Base-by-base conservation (phyloP, 2,888 invertebrate species). In the Cyaniris semiargus region DNA sequence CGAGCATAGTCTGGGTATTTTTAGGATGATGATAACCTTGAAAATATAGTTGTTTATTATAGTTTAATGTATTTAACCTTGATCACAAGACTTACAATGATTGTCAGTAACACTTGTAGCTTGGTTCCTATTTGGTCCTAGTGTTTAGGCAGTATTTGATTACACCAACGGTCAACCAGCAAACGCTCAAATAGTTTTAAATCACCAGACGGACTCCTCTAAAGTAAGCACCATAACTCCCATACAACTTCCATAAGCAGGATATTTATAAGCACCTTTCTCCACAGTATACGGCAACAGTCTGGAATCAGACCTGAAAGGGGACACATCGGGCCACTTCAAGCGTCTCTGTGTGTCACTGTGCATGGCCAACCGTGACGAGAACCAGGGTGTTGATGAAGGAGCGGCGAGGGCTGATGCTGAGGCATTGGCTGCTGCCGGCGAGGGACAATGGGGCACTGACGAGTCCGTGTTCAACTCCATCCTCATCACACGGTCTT, bases 301-400 rank as follows among this genome's bases (percentile, higher is more conserved):
- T 79, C 91, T 99, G 81, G 98, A 98, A 87, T 96, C 96, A 8
- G 98, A 98, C 86, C 93, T 99, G 83, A 97, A 97, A 87, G 97
- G 97, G 76, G 99, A 99, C 89, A 98, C 98, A 8, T 98, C 98
- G 15, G 99, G 99, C n/a, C 97, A 98, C 90, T 99, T 99, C 93
- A 97, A 97, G 92, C 95, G 98, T 79, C 95, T 99, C 76, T 96
- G 98, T 83, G 97, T 99, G 31, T 98, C 98, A 0, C 93, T 98
- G 76, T 96, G 96, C 83, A 97, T 97, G 95, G 98, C 97, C 78
- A 98, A 98, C 87, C 96, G 99, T 75, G 97, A 98, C 87, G 99
- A 99, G 93, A 97, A 97, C 91, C 96, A 97, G 86, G 96, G 96
- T 31, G 95, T 97, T 0, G 98, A 99, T 89, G 96, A 96, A 83